Evolutionary conservation across 2,888 invertebrate genomes (phyloP), one percentile per base, ranked within the genome.

Genomic region (Phragmatobia fuliginosa): DNA sequence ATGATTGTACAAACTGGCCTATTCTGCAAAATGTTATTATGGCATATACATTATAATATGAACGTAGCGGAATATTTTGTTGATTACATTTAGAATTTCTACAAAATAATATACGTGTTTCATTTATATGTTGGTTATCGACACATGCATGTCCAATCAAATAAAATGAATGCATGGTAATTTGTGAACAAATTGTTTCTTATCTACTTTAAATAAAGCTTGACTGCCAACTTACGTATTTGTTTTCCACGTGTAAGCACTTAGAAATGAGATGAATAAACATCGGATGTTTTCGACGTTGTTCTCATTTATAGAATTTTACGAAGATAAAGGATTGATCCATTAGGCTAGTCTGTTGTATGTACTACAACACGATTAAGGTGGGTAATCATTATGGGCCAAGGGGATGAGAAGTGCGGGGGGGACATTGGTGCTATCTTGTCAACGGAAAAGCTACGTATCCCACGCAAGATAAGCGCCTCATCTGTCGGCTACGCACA

Each of bases 381-480:
- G 69, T 61, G 31, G 58, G 38, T 52, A 70, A 70, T 52, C 25
- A 25, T 52, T 52, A 10, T 25, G 25, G 14, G 11, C 3, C 11
- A 45, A 63, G 70, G 10, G 59, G 62, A 33, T 68, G 36, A 62
- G 64, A 66, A 64, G 60, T 36, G 59, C 8, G 45, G 60, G 16
- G 63, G 38, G 66, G 45, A 56, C 56, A 49, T 49, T 18, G 62
- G 60, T 67, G 76, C 67, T 85, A 81, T 80, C 78, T 78, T 78
- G 74, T 75, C 81, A 79, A 83, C 91, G 92, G 91, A 92, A 90
- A 85, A 88, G 83, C 84, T 81, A 83, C 83, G 83, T 90, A 90
- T 90, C 90, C 90, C 89, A 88, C 83, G 78, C 77, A 82, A 87
- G 92, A 93, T 92, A 92, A 89, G 86, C 87, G 78, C 85, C 80